Conservation (phyloP, 1,140 invertebrate genomes). For the Euglossa dilemma region DNA sequence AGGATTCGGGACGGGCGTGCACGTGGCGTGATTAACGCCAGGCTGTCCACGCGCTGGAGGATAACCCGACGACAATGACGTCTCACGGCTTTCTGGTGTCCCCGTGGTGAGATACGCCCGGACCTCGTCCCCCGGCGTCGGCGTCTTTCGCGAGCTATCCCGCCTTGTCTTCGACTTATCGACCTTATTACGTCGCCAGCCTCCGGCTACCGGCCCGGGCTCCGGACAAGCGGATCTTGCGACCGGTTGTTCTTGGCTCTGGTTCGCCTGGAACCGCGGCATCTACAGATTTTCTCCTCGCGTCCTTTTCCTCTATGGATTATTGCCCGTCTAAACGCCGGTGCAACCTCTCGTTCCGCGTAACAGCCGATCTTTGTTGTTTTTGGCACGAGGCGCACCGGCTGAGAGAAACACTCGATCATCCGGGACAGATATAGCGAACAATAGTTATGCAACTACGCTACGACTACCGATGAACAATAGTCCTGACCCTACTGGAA, state of each 20-base stretch:
- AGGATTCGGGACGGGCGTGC: slow-evolving; percentile 52
- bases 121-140: slow-evolving; percentile 31
- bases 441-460: too few relatives aligned
- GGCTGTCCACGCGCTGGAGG: slow-evolving; percentile 41
- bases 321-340: too few relatives aligned
- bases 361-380: too few relatives aligned
- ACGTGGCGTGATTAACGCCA: slow-evolving; percentile 70
- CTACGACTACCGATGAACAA: too few relatives aligned
- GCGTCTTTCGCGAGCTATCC: slow-evolving; percentile 37
- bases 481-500: too few relatives aligned
- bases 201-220: not conserved
- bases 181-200: slow-evolving; percentile 61
- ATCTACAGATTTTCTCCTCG: too few relatives aligned
- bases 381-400: too few relatives aligned
- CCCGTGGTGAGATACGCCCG: slow-evolving; percentile 19
- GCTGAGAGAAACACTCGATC: too few relatives aligned
- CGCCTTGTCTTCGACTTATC: slow-evolving; percentile 53
- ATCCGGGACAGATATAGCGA: too few relatives aligned
- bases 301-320: too few relatives aligned
- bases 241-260: too few relatives aligned
- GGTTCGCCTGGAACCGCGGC: not conserved
- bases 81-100: slow-evolving; percentile 49
- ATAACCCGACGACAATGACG: slow-evolving; percentile 57
- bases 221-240: not conserved
- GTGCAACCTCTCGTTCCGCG: too few relatives aligned